Conservation (phyloP, 2,113 vertebrate genomes). For the Tupaia tana region DNA sequence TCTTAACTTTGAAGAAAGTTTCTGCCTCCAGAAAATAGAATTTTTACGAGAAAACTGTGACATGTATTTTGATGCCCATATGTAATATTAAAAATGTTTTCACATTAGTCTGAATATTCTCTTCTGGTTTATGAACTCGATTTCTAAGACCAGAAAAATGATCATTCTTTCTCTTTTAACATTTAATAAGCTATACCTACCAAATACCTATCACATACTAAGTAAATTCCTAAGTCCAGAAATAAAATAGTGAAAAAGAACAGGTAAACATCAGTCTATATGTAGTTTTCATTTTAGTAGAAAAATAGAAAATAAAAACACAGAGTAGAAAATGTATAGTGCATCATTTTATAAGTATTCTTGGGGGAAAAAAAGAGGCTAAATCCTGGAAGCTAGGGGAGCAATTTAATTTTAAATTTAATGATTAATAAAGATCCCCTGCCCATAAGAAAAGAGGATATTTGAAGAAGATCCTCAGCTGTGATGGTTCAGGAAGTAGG, state of each 20-base stretch:
- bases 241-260: background rate
- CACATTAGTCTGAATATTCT: background rate
- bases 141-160: background rate
- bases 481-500: too few relatives aligned
- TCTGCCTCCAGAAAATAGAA: background rate
- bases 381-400: background rate
- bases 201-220: background rate
- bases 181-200: background rate
- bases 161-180: background rate
- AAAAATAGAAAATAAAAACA: background rate
- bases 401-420: constrained; percentile 14
- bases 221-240: background rate
- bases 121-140: background rate
- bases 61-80: background rate
- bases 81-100: background rate
- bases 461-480: background rate
- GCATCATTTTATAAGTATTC: background rate
- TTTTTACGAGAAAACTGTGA: background rate
- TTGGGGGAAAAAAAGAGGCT: background rate
- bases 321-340: background rate
- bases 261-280: background rate
- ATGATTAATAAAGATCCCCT: background rate
- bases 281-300: background rate
- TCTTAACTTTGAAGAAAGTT: background rate
- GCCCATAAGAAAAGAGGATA: background rate